Conservation (phyloP, 2,113 vertebrate species). For the Sprattus sprattus region DNA sequence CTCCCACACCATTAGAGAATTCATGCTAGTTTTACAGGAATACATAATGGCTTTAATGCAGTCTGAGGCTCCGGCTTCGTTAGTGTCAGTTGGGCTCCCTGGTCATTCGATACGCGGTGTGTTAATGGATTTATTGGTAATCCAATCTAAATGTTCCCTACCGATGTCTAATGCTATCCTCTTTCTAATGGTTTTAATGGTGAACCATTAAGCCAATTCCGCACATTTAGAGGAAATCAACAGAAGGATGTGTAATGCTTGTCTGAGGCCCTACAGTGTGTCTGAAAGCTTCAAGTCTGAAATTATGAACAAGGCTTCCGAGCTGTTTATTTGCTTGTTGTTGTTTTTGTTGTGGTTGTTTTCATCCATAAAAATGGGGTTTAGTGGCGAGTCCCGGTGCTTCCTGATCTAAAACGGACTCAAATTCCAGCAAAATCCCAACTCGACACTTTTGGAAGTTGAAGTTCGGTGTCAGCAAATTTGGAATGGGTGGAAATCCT, state of each 20-base stretch:
- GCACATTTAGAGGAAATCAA: constrained; percentile 8
- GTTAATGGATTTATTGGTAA: constrained; percentile 14
- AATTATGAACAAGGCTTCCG: not conserved
- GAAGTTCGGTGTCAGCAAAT: constrained; percentile 47
- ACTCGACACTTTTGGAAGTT: constrained; percentile 21
- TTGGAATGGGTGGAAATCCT: constrained; percentile 53
- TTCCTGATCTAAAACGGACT: not conserved
- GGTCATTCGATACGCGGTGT: not conserved
- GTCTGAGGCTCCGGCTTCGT: not conserved
- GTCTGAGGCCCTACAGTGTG: not conserved
- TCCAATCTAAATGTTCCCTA: not conserved
- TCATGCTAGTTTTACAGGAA: constrained; percentile 6
- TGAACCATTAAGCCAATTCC: constrained; percentile 4
- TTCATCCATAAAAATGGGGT: constrained; percentile 20
- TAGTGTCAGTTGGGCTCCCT: not conserved
- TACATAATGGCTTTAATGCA: constrained; percentile 1
- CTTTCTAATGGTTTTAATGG: constrained; percentile 17
- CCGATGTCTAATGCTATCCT: not conserved
- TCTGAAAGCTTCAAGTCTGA: constrained; percentile 2
- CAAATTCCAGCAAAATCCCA: not conserved
- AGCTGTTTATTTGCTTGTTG: constrained; percentile 5
- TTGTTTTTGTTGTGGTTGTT: constrained; percentile 25
- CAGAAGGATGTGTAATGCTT: constrained; percentile 4
- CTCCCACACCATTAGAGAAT: constrained; percentile 5
- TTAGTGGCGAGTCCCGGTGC: not conserved